phyloP scores from a whole-genome alignment of 2,113 vertebrate species.

The Gulo gulo region DNA sequence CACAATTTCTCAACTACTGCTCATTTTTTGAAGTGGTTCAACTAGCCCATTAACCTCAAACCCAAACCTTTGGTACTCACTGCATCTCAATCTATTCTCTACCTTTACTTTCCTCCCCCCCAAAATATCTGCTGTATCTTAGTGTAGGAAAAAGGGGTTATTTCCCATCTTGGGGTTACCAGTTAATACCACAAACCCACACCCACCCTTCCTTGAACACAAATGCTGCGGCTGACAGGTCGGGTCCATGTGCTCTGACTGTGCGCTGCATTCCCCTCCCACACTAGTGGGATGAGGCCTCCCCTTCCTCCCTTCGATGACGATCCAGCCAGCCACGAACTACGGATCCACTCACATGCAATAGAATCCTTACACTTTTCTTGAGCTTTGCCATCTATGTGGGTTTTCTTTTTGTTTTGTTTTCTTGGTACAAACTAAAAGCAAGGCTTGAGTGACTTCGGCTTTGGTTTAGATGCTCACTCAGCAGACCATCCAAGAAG shows the following conservation, averaged over 20 bases:
- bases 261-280: rapidly evolving
- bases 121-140: not conserved
- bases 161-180: not conserved
- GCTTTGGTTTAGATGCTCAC: not conserved
- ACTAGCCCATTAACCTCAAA: constrained; percentile 39
- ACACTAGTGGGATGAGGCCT: not conserved
- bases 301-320: not conserved
- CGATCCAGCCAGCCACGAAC: not conserved
- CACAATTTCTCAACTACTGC: not conserved
- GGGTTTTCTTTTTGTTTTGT: not conserved
- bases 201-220: no score
- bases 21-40: not conserved
- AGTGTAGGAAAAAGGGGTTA: not conserved
- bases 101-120: not conserved
- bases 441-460: not conserved
- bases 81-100: constrained; percentile 47
- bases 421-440: constrained; percentile 18
- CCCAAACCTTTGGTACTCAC: constrained; percentile 18
- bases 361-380: not conserved
- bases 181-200: not conserved
- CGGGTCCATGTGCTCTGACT: not conserved
- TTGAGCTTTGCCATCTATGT: not conserved
- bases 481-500: not conserved
- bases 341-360: not conserved
- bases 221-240: not conserved